Evolutionary conservation across 2,888 invertebrate genomes (phyloP), one percentile per base, ranked within the genome.

Genomic region (Drosophila paracracens): DNA sequence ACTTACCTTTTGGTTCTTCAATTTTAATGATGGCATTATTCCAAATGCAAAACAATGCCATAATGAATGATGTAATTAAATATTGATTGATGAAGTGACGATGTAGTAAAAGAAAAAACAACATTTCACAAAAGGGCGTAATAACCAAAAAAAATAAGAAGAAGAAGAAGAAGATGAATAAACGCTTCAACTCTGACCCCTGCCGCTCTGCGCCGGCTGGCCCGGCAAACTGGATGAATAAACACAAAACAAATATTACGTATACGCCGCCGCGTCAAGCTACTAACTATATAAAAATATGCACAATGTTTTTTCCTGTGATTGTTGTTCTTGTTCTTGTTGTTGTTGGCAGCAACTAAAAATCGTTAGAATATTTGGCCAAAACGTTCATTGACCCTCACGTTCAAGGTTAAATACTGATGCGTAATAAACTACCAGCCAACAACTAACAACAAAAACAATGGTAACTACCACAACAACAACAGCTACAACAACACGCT

Each of bases 321-420:
- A 33, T 73, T 64, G 40, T 72, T 70, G 54, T 62, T 78, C 33
- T 57, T 71, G 56, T 72, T 69, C 16, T 71, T 70, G 57, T 64
- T 79, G 53, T 61, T 74, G 73, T 62, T 76, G 68, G 36, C 43
- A 61, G 71, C 67, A 75, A 71, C 68, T 60, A 76, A 72, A 86
- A 75, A 87, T 88, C 74, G 88, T 84, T 85, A 84, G 85, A 88
- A 88, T 81, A 67, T 79, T 87, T 90, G 80, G 91, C 91, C 82
- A 91, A 91, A 91, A 91, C 91, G 91, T 90, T 85, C 92, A 82
- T 89, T 91, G 91, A 88, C 91, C 92, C 83, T 74, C 60, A 58
- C 65, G 83, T 79, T 91, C 92, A 91, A 91, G 91, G 91, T 91
- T 92, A 91, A 90, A 88, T 86, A 73, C 58, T 89, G 87, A 86